Base-by-base conservation (phyloP, 64 coral and sea anemone genomes). In the Montipora efflorescens region DNA sequence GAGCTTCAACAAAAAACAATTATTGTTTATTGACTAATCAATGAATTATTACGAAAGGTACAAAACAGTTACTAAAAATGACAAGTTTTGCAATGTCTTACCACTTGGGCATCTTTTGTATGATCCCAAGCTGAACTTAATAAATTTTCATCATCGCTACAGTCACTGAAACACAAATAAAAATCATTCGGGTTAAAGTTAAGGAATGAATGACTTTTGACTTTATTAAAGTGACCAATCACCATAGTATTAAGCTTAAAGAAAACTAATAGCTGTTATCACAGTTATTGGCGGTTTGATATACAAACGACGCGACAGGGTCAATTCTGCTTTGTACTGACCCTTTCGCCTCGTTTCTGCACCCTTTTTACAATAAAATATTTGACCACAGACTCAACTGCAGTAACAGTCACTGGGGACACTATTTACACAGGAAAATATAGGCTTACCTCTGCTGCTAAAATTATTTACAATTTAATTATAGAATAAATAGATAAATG, bases 91-190 rank as follows among this genome's bases (percentile, higher is more conserved):
- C 43, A 76, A 76, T 46, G 74, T 47, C 74, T 76, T 76, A 76
- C 74, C 74, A 76, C 74, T 76, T 47, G 74, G 74, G 74, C 28
- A 76, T 76, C 74, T 76, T 76, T 76, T 76, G 74, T 46, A 76
- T 76, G 74, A 76, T 76, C 74, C 74, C 74, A 47, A 76, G 74
- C 74, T 76, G 74, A 3, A 76, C 25, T 76, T 36, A 76, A 76
- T 76, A 76, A 76, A 76, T 76, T 1, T 46, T 76, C 74, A 76
- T 76, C 74, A 57, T 57, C 53, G 53, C 53, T 4, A 76, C 25
- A 2, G 74, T 76, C 74, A 76, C 74, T 76, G 74, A 76, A 76
- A 76, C 70, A 74, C 74, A 76, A 76, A 76, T 76, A 76, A 76
- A 45, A 76, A 76, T 76, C 28, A 76, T 76, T 76, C 8, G 74